Base-by-base conservation (phyloP, 2,888 invertebrate species). In the Drosophila anceps region DNA sequence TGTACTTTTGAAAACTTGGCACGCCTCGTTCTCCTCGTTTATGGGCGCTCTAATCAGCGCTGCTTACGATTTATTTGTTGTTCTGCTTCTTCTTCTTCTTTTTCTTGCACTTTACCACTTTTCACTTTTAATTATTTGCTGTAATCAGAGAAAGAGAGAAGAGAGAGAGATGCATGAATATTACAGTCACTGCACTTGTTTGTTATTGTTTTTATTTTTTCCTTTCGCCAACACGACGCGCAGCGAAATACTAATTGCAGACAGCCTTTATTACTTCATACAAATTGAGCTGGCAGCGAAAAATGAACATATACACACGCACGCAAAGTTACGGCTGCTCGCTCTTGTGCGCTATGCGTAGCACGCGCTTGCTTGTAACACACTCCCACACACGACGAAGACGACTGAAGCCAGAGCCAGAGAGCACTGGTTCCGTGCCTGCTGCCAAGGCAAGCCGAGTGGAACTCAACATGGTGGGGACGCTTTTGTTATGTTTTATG, bases 191-290 rank as follows among this genome's bases (percentile, higher is more conserved):
- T 60, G 46, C 59, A 51, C 59, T 84, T 68, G 66, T 71, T 69
- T 72, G 64, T 65, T 73, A 59, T 69, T 76, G 81, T 69, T 71
- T 69, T 48, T 24, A 29, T 66, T 69, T 71, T 69, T 50, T 24
- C 39, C 44, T 43, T 35, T 63, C 50, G 50, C 27, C 41, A 59
- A 59, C 29, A 53, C 44, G 33, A 57, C 61, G 50, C 68, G 64
- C 84, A 71, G 58, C 64, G 73, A 74, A 82, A 76, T 71, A 86
- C 71, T 79, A 84, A 88, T 84, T 88, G 82, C 66, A 81, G 58
- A 60, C 76, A 60, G 43, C 73, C 73, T 78, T 88, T 84, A 84
- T 88, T 84, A 84, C 89, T 84, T 85, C 90, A 85, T 74, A 87
- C 72, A 83, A 83, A 83, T 86, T 84, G 72, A 86, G 72, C 64